These are phyloP conservation scores for Pollenia griseotomentosa DNA, from an alignment of 2,888 invertebrate species.

Conservation along the genomic window DNA sequence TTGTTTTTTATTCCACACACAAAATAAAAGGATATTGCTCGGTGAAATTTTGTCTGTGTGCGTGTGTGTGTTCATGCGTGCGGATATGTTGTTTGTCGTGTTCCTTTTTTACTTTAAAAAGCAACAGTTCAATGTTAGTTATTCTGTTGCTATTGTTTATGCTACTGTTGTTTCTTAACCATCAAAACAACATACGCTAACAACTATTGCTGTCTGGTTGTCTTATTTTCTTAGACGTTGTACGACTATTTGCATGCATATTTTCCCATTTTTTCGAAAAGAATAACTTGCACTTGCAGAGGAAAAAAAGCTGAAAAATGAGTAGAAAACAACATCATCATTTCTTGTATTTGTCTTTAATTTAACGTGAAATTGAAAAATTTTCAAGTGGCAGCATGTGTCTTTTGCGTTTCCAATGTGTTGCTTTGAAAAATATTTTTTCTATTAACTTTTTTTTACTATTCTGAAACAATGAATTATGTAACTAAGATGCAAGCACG, in stretches of 20 bases:
- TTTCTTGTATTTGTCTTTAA: slow-evolving; percentile 64
- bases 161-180: slow-evolving; percentile 3
- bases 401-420: slow-evolving; percentile 33
- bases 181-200: slow-evolving; percentile 62
- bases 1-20: background rate
- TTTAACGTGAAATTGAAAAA: slow-evolving; percentile 68
- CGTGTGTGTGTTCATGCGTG: slow-evolving; percentile 17
- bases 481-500: slow-evolving; percentile 52
- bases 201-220: slow-evolving; percentile 65
- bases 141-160: background rate
- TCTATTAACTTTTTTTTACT: background rate
- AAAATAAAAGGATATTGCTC: background rate
- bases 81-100: slow-evolving; percentile 40
- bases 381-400: slow-evolving; percentile 57
- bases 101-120: slow-evolving; percentile 34
- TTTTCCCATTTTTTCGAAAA: background rate
- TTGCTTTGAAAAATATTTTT: background rate
- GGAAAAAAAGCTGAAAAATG: slow-evolving; percentile 12
- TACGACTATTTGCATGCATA: background rate
- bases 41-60: background rate
- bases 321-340: slow-evolving; percentile 42
- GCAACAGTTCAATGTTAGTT: slow-evolving; percentile 46
- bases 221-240: slow-evolving; percentile 16
- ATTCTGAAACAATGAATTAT: slow-evolving; percentile 16
- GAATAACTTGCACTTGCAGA: background rate